A percentile compares a stretch with the other conserved stretches of the same genome.
Evolutionary conservation across 2,888 invertebrate species (phyloP).

Genomic region (Esperia sulphurella): DNA sequence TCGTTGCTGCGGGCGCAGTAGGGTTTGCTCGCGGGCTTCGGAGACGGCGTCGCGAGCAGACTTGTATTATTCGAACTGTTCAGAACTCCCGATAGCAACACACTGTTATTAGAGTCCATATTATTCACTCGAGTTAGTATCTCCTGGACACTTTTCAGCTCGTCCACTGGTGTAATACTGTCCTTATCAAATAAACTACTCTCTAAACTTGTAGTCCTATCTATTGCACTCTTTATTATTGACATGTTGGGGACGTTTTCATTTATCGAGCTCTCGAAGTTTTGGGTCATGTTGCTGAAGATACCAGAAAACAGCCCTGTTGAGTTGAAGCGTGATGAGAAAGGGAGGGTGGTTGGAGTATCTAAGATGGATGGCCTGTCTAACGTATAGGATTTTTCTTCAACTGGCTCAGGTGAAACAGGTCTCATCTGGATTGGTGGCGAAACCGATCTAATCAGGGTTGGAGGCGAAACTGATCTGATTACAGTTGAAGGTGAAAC

Average conservation of each 20-base stretch:
- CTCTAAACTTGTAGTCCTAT: conserved; percentile 71
- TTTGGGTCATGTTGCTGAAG: conserved; percentile 61
- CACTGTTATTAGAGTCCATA: conserved; percentile 75
- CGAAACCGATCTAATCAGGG: no score
- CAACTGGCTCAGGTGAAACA: conserved; percentile 16
- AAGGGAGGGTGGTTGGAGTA: conserved; percentile 43
- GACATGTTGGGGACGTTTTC: conserved; percentile 69
- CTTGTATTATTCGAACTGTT: conserved; percentile 44
- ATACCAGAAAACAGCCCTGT: conserved; percentile 69
- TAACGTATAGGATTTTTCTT: conserved; percentile 22
- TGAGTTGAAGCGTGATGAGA: conserved; percentile 60
- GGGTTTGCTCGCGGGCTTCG: conserved; percentile 37
- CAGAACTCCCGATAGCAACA: conserved; percentile 68
- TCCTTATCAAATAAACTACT: conserved; percentile 64
- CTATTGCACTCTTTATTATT: conserved; percentile 74
- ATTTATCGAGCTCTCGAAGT: conserved; percentile 51
- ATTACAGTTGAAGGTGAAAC: conserved; percentile 8
- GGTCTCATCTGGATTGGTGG: no score
- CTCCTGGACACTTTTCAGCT: conserved; percentile 69
- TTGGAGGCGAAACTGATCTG: no score
- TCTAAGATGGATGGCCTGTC: conserved; percentile 53
- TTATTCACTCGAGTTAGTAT: conserved; percentile 73
- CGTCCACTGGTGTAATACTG: conserved; percentile 59
- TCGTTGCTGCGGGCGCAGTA: conserved; percentile 47
- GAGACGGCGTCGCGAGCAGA: conserved; percentile 26